Evolutionary conservation across 2,113 vertebrate species (phyloP), one percentile per base, ranked within the genome.

Genomic region (Dinomys branickii): DNA sequence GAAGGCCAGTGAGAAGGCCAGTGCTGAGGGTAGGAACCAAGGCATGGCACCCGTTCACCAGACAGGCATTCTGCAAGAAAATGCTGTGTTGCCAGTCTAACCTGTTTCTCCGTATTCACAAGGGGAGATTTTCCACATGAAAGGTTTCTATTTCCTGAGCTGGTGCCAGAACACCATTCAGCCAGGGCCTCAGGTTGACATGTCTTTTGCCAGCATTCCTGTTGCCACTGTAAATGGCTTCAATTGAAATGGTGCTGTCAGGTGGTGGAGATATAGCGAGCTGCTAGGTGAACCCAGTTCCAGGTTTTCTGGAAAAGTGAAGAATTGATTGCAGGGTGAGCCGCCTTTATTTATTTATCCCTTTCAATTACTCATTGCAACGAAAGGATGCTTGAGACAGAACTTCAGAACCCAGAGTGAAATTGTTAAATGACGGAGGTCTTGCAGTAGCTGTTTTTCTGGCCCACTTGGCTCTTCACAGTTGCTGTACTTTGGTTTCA

Each of bases 51-150:
- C 58, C 5, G 54, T 61, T 13, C 26, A 75, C 41, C 54, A 41
- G 77, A 75, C 56, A 84, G 38, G 38, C 38, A 14, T 81, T 95
- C 56, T 41, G 52, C 24, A 59, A n/a, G 77, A 81, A 88, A 88
- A 69, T 58, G 65, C 80, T 47, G 35, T 80, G 73, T 78, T 44
- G 58, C 82, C 86, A 38, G 50, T 75, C 44, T 69, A 56, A 95
- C 75, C 82, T 71, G 59, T 90, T 86, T 87, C 65, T 83, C 69
- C 47, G 73, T 50, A 67, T 69, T 88, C 88, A 83, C 20, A 83
- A 44, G 67, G 65, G 24, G 28, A 92, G 73, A 71, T 80, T 90
- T 67, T 59, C 20, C n/a, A 12, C 58, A 33, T 61, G 3, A 54
- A 71, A 54, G 58, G n/a, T 2, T 75, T 90, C 77, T 61, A 20